These are phyloP conservation scores for Euspilapteryx auroguttella DNA, from an alignment of 2,888 invertebrate species.

Conservation along the genomic window DNA sequence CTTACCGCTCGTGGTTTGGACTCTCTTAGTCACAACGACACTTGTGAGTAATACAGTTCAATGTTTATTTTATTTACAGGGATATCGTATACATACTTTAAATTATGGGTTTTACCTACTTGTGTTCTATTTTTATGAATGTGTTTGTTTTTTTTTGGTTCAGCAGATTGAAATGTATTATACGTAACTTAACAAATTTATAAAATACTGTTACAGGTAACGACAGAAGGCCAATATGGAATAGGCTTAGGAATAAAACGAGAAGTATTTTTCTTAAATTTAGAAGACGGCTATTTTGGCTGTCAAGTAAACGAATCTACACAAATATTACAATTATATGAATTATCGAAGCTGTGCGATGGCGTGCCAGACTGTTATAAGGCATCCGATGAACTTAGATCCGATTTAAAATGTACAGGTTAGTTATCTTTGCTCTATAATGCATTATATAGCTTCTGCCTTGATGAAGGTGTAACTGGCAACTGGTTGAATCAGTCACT, in stretches of 20 bases:
- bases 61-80: constrained; percentile 2
- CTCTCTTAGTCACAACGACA: constrained; percentile 78
- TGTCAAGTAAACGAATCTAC: constrained; percentile 97
- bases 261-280: constrained; percentile 94
- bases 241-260: constrained; percentile 82
- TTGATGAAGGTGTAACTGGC: constrained; percentile 5
- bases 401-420: constrained; percentile 94
- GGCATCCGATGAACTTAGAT: constrained; percentile 87
- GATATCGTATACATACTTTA: background rate
- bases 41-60: constrained; percentile 66
- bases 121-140: background rate
- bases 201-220: constrained; percentile 66
- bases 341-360: constrained; percentile 93
- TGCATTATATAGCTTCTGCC: background rate
- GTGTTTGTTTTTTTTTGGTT: background rate
- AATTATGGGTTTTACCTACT: background rate
- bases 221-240: constrained; percentile 79
- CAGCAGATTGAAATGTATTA: too few species aligned
- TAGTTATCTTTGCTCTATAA: too few species aligned
- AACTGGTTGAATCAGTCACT: too few species aligned
- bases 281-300: constrained; percentile 96
- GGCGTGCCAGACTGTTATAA: constrained; percentile 87
- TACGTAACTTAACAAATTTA: too few species aligned
- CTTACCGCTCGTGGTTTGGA: constrained; percentile 91
- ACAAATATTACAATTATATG: constrained; percentile 92